Evolutionary conservation across 1,140 invertebrate species (phyloP), one percentile per base, ranked within the genome.

Genomic region (Lasioglossum baleicum): DNA sequence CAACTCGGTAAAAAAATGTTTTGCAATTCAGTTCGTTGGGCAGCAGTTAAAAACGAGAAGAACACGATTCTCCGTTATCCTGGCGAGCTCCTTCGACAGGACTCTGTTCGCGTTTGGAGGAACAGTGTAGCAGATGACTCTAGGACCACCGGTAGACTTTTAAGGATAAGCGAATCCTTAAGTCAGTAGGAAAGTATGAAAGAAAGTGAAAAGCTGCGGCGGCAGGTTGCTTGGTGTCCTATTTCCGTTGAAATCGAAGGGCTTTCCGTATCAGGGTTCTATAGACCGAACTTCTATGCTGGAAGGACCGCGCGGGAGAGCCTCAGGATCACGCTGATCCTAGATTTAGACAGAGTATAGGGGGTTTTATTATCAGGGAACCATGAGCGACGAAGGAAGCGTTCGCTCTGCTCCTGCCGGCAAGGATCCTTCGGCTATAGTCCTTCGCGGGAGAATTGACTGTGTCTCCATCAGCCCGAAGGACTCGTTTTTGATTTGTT

Each of bases 111-210:
- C 31, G 17, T 22, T 20, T 13, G 15, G 3, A 3, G 51, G 17
- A 26, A 44, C 22, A 56, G 58, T 35, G 7, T 26, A 63, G 74
- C 66, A 51, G 71, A 53, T 53, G 51, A 2, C 51, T 15, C 15
- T n/a, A 77, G 77, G 71, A 86, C 61, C 74, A 56, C 31, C 78
- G 68, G 71, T 40, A 75, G 75, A 67, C 77, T 84, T 88, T 83
- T 85, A 90, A 92, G 90, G 91, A 91, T 91, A 89, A 87, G 74
- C 83, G 90, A 90, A 89, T 92, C 90, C 90, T 91, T 91, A 87
- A 89, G 83, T 83, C 88, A 91, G 75, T 90, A 91, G 90, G 90
- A 82, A 81, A 89, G 77, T 83, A 91, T 89, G 80, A 91, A 87
- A 81, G 86, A 76, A 84, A 81, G 68, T 80, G 82, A 84, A 83